These are phyloP conservation scores for Volucella inanis DNA, from an alignment of 2,888 invertebrate genomes.

Conservation along the genomic window DNA sequence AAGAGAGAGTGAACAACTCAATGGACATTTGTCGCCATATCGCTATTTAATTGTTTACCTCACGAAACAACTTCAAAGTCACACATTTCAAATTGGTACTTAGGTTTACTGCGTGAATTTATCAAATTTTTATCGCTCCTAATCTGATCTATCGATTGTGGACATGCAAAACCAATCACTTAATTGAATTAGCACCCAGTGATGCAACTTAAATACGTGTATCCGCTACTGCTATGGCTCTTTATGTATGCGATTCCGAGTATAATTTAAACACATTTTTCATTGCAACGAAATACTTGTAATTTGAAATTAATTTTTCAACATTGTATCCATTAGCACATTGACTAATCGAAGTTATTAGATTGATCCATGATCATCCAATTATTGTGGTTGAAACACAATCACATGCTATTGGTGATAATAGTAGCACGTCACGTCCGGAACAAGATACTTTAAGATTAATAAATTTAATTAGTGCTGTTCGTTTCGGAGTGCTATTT, in stretches of 20 bases:
- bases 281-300: slow-evolving; percentile 10
- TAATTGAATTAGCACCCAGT: slow-evolving; percentile 50
- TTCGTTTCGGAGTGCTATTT: slow-evolving; percentile 51
- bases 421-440: slow-evolving; percentile 45
- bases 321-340: slow-evolving; percentile 45
- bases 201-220: not conserved
- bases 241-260: slow-evolving; percentile 32
- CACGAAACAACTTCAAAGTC: slow-evolving; percentile 17
- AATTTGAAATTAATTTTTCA: slow-evolving; percentile 42
- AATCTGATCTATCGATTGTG: slow-evolving; percentile 47
- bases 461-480: slow-evolving; percentile 51
- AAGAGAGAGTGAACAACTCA: slow-evolving; percentile 16
- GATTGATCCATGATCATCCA: slow-evolving; percentile 51
- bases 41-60: slow-evolving; percentile 27
- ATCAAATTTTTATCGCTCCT: slow-evolving; percentile 4
- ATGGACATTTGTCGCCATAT: slow-evolving; percentile 12
- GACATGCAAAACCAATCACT: slow-evolving; percentile 44
- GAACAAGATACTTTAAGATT: slow-evolving; percentile 46
- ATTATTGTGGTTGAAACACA: slow-evolving; percentile 47
- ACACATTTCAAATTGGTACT: slow-evolving; percentile 45
- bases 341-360: slow-evolving; percentile 53
- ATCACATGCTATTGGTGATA: slow-evolving; percentile 57
- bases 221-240: slow-evolving; percentile 7
- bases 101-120: slow-evolving; percentile 24
- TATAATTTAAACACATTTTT: slow-evolving; percentile 26